Evolutionary conservation across 2,113 vertebrate species (phyloP).

Genomic region (Eulemur macaco): DNA sequence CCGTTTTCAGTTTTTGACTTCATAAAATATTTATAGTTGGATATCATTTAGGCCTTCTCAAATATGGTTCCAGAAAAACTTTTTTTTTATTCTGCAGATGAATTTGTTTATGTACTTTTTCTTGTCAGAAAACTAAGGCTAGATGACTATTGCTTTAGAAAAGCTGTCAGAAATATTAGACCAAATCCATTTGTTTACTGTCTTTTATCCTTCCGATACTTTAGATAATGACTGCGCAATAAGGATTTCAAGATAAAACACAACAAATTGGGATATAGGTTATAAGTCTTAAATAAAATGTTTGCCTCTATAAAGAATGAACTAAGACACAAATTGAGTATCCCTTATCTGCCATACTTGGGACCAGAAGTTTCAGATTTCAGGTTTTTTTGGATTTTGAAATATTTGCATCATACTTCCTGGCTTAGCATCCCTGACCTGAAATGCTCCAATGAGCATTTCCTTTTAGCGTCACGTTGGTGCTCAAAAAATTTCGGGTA

Average conservation of each 20-base stretch:
- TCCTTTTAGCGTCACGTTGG: background rate
- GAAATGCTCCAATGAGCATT: background rate
- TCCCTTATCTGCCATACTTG: background rate
- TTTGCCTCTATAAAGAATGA: slow-evolving; percentile 10
- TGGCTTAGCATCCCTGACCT: background rate
- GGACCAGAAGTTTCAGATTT: background rate
- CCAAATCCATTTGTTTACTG: background rate
- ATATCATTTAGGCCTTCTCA: slow-evolving; percentile 55
- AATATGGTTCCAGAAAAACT: slow-evolving; percentile 41
- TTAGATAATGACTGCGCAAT: slow-evolving; percentile 30
- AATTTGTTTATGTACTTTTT: slow-evolving; percentile 57
- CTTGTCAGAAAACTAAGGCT: slow-evolving; percentile 36
- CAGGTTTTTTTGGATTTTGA: background rate
- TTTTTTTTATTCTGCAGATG: slow-evolving; percentile 28
- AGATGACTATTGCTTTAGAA: slow-evolving; percentile 52
- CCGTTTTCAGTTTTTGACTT: slow-evolving; percentile 48
- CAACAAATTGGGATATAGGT: background rate
- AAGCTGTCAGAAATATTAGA: background rate
- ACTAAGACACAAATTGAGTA: background rate
- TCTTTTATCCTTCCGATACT: background rate
- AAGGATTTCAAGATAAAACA: slow-evolving; percentile 52
- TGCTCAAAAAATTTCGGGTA: background rate
- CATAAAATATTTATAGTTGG: slow-evolving; percentile 62
- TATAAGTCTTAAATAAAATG: slow-evolving; percentile 17
- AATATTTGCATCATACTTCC: background rate